Percentiles rank a stretch among this genome's conserved stretches.
These are phyloP conservation scores for Danio rerio DNA, from an alignment of 2,113 vertebrate genomes.

Conservation along the genomic window GRCz12tu NC_133192.1:25408001-25408500, in stretches of 20 bases:
- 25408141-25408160: slow-evolving; percentile 41
- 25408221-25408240: neutral
- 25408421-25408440: slow-evolving; percentile 7
- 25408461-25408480: neutral
- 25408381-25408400: slow-evolving; percentile 14
- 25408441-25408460: neutral
- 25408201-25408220: slow-evolving; percentile 19
- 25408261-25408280: neutral
- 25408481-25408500: neutral
- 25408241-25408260: neutral
- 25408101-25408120: neutral
- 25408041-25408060: slow-evolving; percentile 1
- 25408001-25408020: neutral
- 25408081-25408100: neutral
- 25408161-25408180: neutral
- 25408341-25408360: neutral
- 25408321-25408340: neutral
- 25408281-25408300: neutral
- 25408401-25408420: neutral
- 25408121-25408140: slow-evolving; percentile 17
- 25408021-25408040: neutral
- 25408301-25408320: neutral
- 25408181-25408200: neutral
- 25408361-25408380: neutral
- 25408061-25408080: neutral